Base-by-base conservation (phyloP, 2,797 vertebrate species). In the Cirrhinus molitorella region DNA sequence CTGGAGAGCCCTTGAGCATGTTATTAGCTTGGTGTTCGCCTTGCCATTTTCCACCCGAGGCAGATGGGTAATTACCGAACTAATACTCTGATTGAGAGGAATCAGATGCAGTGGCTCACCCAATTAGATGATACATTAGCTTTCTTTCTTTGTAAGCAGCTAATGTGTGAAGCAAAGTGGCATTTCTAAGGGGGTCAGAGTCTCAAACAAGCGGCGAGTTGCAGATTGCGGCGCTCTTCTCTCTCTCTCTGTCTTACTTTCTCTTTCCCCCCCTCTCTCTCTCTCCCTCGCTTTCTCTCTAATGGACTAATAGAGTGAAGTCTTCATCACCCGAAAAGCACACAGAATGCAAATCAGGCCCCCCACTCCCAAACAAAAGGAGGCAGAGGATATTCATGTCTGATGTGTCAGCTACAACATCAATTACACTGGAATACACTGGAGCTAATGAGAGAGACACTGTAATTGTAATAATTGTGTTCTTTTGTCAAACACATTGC, bases 81-180 rank as follows among this genome's bases (percentile, higher is more conserved):
- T 99, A 99, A 98, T 99, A 98, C 97, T 97, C 96, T 97, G 97
- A 99, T 97, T 99, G 97, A 98, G 97, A 97, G 96, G 97, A 97
- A 97, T 97, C 96, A 97, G 97, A 95, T 95, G 96, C 97, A 96
- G 95, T 97, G 96, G 96, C 97, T 96, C 96, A 95, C 95, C 96
- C 95, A 96, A 96, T 97, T 97, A 97, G 96, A 97, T 96, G 96
- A 97, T 96, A 97, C 96, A 97, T 98, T 97, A 97, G 96, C 94
- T 97, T 96, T 96, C 96, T 96, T 90, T 97, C 96, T 95, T 96
- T 96, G 95, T 96, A 96, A 97, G 96, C 96, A 95, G 95, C 94
- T 95, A 95, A 94, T 96, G 93, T 96, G 96, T 96, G 96, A 97
- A 96, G 96, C 96, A 96, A 97, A 97, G 96, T 96, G 96, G 95